These are phyloP conservation scores for Priocnemis perturbator DNA, from an alignment of 2,888 invertebrate genomes.

Conservation along the genomic window DNA sequence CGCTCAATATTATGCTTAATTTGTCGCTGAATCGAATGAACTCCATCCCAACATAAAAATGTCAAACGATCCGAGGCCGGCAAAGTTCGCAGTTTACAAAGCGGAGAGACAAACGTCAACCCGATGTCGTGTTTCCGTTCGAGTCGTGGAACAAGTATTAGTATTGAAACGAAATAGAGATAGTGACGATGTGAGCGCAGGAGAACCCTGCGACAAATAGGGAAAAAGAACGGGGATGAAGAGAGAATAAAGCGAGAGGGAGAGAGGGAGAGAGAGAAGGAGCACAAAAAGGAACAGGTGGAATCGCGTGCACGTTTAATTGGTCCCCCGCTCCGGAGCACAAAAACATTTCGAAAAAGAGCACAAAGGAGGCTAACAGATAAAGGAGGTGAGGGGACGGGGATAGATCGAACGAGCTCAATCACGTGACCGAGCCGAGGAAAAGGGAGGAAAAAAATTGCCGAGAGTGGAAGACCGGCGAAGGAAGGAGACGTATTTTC, in stretches of 20 bases:
- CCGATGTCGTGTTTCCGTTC: too few species aligned
- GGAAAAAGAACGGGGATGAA: constrained; percentile 17
- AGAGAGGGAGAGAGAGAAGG: constrained; percentile 24
- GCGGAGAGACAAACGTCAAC: too few species aligned
- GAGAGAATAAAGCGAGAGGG: constrained; percentile 10
- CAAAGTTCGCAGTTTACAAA: background rate
- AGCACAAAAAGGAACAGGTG: constrained; percentile 11
- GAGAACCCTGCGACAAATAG: constrained; percentile 25
- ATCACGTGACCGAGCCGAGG: constrained; percentile 1
- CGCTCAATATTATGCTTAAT: constrained; percentile 9
- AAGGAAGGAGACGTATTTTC: constrained; percentile 1
- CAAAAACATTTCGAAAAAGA: constrained; percentile 14
- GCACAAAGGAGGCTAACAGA: constrained; percentile 6
- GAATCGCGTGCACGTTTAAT: constrained; percentile 37
- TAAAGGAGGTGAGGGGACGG: background rate
- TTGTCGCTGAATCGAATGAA: constrained; percentile 21
- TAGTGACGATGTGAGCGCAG: background rate
- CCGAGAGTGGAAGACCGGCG: constrained; percentile 7
- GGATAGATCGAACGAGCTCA: background rate
- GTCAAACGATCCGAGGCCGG: background rate
- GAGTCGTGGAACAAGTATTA: too few species aligned
- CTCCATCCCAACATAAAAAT: background rate
- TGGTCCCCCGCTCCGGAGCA: constrained; percentile 17
- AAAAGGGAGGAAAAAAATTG: constrained; percentile 13
- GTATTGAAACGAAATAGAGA: background rate